Conservation (phyloP, 2,888 invertebrate genomes). For the Acanthacorydalis orientalis region DNA sequence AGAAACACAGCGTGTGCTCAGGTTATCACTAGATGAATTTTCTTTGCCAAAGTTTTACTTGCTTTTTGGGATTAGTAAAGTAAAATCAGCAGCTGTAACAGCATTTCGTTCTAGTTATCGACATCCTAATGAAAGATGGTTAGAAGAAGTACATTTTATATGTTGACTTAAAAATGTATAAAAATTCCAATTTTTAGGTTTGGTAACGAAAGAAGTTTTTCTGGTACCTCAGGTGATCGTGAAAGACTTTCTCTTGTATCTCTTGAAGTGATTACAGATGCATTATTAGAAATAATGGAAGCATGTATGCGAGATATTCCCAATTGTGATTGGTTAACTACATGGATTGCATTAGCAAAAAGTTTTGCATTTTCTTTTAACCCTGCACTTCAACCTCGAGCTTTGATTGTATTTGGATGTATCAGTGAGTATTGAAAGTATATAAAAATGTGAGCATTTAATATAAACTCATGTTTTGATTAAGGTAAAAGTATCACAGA, state of each 20-base stretch:
- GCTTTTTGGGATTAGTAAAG: constrained; percentile 93
- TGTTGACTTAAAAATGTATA: neutral
- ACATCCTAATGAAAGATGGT: constrained; percentile 64
- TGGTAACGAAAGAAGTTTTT: constrained; percentile 35
- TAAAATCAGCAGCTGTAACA: constrained; percentile 94
- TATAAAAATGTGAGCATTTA: neutral
- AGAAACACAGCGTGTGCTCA: constrained; percentile 79
- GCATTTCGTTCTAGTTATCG: constrained; percentile 83
- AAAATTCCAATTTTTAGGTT: constrained; percentile 16
- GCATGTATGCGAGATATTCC: constrained; percentile 90
- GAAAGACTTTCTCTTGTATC: constrained; percentile 80
- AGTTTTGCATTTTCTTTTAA: constrained; percentile 96
- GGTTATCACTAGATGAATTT: constrained; percentile 89
- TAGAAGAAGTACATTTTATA: constrained; percentile 1
- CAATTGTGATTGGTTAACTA: constrained; percentile 84
- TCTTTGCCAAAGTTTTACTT: constrained; percentile 94
- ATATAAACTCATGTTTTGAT: neutral
- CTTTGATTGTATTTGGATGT: constrained; percentile 93
- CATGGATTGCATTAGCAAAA: constrained; percentile 85
- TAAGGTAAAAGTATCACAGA: constrained; percentile 63
- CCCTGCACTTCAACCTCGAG: constrained; percentile 89
- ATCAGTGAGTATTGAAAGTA: constrained; percentile 45
- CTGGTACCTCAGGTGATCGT: constrained; percentile 43
- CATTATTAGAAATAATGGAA: constrained; percentile 93
- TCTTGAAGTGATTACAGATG: constrained; percentile 88